Evolutionary conservation across 2,888 invertebrate species (phyloP), one percentile per base, ranked within the genome.

Genomic region (Blomia tropicalis): DNA sequence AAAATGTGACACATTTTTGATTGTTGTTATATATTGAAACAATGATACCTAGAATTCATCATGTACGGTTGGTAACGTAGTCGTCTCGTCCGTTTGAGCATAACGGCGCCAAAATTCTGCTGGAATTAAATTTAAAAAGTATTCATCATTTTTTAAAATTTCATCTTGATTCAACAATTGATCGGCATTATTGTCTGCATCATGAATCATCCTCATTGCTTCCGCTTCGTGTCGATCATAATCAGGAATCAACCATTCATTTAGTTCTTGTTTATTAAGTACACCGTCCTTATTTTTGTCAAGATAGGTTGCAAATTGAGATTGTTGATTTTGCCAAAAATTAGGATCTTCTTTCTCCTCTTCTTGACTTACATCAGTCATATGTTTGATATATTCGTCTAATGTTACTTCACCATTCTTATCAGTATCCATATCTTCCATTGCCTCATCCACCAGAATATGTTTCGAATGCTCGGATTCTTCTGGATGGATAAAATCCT

Each of bases 381-480:
- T 63, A 56, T 69, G 69, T 71, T 76, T 74, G 67, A 79, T 76
- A 69, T 78, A 79, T 70, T 79, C 78, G 59, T 77, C 75, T 47
- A 78, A 66, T 65, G 74, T 74, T 59, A 78, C 75, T 61, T 70
- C 71, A 4, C 77, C 77, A 71, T 78, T 77, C 66, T 74, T 73
- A 69, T 78, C 74, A 70, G 75, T 75, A 69, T 78, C 78, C 68
- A 78, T 78, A 68, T 79, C 78, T 68, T 78, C 77, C 64, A 78
- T 71, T 14, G 78, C 78, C 71, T 78, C 78, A 72, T 75, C 61
- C 7, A 69, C 68, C 1, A 69, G 64, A 17, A 69, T 62, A n/a
- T 68, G 68, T 22, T 64, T 68, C 2, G 65, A 65, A 36, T 62
- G 43, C 14, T 67, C 67, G 2, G 67, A 68, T 60, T 70, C 69